Percentiles rank a stretch among this genome's conserved stretches.
phyloP scores from a whole-genome alignment of 2,888 invertebrate genomes.

The Gari tellinella region DNA sequence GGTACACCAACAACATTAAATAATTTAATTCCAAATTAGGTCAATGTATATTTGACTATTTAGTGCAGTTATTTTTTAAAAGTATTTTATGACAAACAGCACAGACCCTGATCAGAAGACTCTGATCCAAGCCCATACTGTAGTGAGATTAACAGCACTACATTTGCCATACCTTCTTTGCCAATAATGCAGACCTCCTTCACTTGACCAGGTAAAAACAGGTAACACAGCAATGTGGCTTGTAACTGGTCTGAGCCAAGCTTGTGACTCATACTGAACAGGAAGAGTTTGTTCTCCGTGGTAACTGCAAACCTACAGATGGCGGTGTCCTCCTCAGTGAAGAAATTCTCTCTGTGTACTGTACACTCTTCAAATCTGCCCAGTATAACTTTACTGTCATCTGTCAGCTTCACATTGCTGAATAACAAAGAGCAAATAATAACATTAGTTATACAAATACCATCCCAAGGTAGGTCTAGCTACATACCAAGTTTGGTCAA shows the following conservation, averaged over 20 bases:
- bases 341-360: conserved; percentile 17
- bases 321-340: conserved; percentile 9
- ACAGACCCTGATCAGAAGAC: too few species aligned
- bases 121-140: too few species aligned
- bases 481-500: too few species aligned
- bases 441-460: too few species aligned
- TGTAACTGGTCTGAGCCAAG: not conserved
- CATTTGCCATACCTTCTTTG: conserved; percentile 13
- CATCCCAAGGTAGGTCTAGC: too few species aligned
- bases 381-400: conserved; percentile 12
- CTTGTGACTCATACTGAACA: conserved; percentile 8
- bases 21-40: too few species aligned
- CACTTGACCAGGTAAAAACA: conserved; percentile 10
- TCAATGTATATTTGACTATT: too few species aligned
- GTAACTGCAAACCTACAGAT: conserved; percentile 16
- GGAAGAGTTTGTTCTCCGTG: conserved; percentile 18
- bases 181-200: conserved; percentile 20
- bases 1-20: too few species aligned
- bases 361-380: conserved; percentile 6
- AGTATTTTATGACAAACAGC: too few species aligned
- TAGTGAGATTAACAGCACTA: too few species aligned
- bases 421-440: too few species aligned
- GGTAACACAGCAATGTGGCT: not conserved
- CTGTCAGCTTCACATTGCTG: not conserved
- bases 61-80: too few species aligned